A percentile compares a stretch with the other conserved stretches of the same genome.
Evolutionary conservation across 2,113 vertebrate genomes (phyloP).

Genomic region (Pyrgilauda ruficollis): DNA sequence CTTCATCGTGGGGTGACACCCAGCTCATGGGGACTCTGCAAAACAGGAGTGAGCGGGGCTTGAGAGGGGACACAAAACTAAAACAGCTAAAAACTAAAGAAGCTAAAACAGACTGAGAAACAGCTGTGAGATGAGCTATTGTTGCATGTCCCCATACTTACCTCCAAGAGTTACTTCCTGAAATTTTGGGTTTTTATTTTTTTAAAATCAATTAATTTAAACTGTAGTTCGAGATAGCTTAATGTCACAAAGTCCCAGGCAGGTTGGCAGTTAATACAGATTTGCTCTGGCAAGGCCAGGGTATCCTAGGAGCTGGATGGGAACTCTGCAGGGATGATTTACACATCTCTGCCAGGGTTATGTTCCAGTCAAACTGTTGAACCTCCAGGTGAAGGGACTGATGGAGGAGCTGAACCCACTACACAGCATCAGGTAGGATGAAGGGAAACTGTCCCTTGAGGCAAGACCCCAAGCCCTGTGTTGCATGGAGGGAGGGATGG

Average conservation of each 20-base stretch:
- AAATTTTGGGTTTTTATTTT: neutral
- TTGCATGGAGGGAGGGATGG: neutral
- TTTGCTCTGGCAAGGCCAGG: neutral
- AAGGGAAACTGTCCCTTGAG: neutral
- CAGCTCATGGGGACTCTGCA: neutral
- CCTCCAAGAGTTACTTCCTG: neutral
- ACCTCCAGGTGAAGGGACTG: neutral
- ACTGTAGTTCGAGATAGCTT: neutral
- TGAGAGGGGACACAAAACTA: neutral
- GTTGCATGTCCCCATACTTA: neutral
- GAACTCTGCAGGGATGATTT: neutral
- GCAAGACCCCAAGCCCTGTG: neutral
- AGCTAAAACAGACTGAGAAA: neutral
- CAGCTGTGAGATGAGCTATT: neutral
- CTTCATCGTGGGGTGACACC: neutral
- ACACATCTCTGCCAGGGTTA: neutral
- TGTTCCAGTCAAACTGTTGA: neutral
- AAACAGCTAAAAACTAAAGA: neutral
- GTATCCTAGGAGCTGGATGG: neutral
- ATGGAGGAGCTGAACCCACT: neutral
- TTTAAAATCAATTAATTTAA: neutral
- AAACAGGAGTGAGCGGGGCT: neutral
- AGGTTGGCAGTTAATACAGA: neutral
- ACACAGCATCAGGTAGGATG: neutral
- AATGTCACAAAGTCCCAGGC: neutral